Conservation (phyloP, 1,140 invertebrate species). For the Anastatus disparis region DNA sequence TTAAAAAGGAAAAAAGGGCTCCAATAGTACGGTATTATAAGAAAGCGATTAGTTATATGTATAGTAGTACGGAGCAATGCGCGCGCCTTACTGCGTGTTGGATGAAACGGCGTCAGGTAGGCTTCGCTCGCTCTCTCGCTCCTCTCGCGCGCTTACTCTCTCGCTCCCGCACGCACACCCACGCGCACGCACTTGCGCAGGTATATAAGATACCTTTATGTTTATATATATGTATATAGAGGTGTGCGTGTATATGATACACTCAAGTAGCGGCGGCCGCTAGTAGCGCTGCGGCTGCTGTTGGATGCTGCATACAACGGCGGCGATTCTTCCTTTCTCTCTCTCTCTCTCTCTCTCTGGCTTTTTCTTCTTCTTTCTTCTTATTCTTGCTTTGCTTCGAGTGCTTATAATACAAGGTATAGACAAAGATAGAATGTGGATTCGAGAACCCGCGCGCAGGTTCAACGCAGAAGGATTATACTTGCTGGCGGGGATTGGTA, state of each 20-base stretch:
- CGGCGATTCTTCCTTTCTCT: constrained; percentile 45
- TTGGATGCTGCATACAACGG: constrained; percentile 65
- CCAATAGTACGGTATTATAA: no score
- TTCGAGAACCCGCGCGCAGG: constrained; percentile 55
- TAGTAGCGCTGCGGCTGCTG: constrained; percentile 67
- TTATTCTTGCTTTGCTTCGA: background rate
- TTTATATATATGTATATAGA: no score
- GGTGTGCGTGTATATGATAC: constrained; percentile 47
- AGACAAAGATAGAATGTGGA: no score
- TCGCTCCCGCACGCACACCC: constrained; percentile 52
- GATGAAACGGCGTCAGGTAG: constrained; percentile 64
- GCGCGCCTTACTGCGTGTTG: constrained; percentile 64
- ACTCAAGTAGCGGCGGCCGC: constrained; percentile 64
- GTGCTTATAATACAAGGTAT: constrained; percentile 29
- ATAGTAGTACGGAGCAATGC: no score
- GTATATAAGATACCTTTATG: no score
- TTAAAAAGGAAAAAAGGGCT: no score
- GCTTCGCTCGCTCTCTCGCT: constrained; percentile 52
- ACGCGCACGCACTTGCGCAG: constrained; percentile 47
- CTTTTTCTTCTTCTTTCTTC: constrained; percentile 36
- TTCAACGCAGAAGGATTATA: constrained; percentile 62
- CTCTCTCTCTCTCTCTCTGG: background rate
- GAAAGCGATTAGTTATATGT: no score
- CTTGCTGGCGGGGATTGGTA: constrained; percentile 53
- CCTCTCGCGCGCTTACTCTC: background rate